Evolutionary conservation across 2,113 vertebrate genomes (phyloP).

Genomic region (Otocyon megalotis): DNA sequence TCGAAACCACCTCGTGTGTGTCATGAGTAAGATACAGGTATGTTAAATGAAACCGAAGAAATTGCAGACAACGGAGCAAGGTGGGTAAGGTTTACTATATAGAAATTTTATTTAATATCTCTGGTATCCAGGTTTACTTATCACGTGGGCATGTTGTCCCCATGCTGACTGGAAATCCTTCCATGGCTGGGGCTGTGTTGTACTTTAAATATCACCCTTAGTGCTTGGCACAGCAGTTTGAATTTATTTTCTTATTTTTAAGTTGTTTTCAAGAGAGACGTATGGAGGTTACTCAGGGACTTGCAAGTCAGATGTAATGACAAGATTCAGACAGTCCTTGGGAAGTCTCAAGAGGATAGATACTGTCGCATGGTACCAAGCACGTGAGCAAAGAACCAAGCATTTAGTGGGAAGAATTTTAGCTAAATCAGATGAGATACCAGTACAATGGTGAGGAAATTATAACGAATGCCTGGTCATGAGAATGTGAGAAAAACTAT

Average conservation of each 20-base stretch:
- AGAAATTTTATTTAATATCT: not conserved
- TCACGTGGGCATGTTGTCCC: not conserved
- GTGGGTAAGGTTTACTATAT: not conserved
- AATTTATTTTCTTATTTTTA: not conserved
- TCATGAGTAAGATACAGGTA: not conserved
- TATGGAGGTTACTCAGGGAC: not conserved
- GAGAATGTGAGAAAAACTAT: not conserved
- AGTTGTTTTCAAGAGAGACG: conserved; percentile 23
- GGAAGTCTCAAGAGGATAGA: not conserved
- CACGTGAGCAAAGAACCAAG: not conserved
- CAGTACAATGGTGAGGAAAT: not conserved
- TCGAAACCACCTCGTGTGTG: not conserved
- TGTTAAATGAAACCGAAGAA: not conserved
- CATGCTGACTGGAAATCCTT: not conserved
- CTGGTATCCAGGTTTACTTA: not conserved
- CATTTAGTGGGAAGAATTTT: not conserved
- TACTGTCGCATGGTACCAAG: not conserved
- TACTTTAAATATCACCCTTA: not conserved
- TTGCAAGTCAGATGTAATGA: not conserved
- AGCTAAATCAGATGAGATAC: not conserved
- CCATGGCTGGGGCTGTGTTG: not conserved
- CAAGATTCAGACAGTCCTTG: not conserved
- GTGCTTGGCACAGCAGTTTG: not conserved
- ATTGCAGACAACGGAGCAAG: not conserved
- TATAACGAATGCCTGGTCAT: not conserved